phyloP scores from a whole-genome alignment of 2,888 invertebrate genomes.

The Bugula neritina region DNA sequence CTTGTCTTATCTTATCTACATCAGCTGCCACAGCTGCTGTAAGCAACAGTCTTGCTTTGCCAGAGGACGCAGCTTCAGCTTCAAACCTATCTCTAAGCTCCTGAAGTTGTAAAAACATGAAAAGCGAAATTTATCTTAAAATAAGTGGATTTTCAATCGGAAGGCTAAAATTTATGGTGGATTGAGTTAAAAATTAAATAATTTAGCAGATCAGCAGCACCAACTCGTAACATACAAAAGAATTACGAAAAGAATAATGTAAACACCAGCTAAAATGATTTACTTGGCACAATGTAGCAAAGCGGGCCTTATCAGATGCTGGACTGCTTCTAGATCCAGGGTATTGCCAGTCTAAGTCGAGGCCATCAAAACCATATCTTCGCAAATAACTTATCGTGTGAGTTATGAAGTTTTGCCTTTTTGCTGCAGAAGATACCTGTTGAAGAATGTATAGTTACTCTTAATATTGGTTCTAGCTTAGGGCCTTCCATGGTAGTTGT shows the following conservation, averaged over 20 bases:
- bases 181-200: no score
- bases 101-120: no score
- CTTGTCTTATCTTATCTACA: constrained; percentile 40
- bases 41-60: constrained; percentile 38
- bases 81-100: constrained; percentile 30
- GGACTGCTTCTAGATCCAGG: constrained; percentile 41
- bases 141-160: no score
- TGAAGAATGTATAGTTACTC: no score
- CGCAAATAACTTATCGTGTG: not conserved
- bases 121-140: no score
- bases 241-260: no score
- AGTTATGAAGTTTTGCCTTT: not conserved
- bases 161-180: no score
- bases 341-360: constrained; percentile 31
- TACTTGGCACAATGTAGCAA: constrained; percentile 33
- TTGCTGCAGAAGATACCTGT: constrained; percentile 6
- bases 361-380: constrained; percentile 23
- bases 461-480: no score
- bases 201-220: no score
- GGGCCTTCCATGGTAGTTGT: no score
- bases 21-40: constrained; percentile 49
- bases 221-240: no score
- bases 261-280: no score
- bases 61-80: constrained; percentile 35
- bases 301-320: constrained; percentile 39